These are phyloP conservation scores for Lophius americanus DNA, from an alignment of 2,797 vertebrate species.

Conservation along the genomic window DNA sequence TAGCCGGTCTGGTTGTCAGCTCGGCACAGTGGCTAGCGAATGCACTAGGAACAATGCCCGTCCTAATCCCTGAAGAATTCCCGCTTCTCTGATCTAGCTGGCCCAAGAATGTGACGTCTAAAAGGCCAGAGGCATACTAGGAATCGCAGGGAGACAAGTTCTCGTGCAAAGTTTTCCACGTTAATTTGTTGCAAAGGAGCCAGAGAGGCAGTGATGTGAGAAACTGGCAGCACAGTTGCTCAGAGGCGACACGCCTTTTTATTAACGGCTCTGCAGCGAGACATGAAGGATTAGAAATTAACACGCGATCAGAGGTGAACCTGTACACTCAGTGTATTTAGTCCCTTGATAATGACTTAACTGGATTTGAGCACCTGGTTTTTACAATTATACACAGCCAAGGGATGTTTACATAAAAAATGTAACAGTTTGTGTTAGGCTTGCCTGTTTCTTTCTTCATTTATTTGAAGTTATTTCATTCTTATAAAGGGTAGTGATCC, in stretches of 20 bases:
- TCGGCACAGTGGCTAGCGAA: slow-evolving; percentile 68
- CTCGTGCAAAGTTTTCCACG: slow-evolving; percentile 57
- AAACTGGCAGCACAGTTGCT: slow-evolving; percentile 49
- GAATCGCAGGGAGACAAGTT: slow-evolving; percentile 69
- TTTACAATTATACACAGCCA: not conserved
- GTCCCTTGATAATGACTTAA: slow-evolving; percentile 22
- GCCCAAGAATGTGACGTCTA: slow-evolving; percentile 71
- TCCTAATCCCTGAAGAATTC: slow-evolving; percentile 83
- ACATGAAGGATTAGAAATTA: slow-evolving; percentile 44
- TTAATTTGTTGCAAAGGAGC: slow-evolving; percentile 66
- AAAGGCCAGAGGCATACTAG: slow-evolving; percentile 67
- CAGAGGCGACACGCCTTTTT: slow-evolving; percentile 39
- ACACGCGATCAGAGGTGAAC: slow-evolving; percentile 32
- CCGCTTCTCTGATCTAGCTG: slow-evolving; percentile 74
- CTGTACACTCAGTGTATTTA: slow-evolving; percentile 28
- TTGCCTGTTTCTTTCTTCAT: not conserved
- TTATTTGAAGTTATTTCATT: not conserved
- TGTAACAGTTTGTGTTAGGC: not conserved
- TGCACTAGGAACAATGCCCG: slow-evolving; percentile 74
- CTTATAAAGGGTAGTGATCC: not conserved
- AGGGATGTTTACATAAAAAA: too few species aligned
- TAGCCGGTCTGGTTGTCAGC: slow-evolving; percentile 61
- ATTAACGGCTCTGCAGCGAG: slow-evolving; percentile 35
- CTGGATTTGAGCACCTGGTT: not conserved
- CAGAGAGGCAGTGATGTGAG: slow-evolving; percentile 59